A percentile compares a stretch with the other conserved stretches of the same genome.
Evolutionary conservation across 2,113 vertebrate genomes (phyloP).

Genomic region (Grus americana): DNA sequence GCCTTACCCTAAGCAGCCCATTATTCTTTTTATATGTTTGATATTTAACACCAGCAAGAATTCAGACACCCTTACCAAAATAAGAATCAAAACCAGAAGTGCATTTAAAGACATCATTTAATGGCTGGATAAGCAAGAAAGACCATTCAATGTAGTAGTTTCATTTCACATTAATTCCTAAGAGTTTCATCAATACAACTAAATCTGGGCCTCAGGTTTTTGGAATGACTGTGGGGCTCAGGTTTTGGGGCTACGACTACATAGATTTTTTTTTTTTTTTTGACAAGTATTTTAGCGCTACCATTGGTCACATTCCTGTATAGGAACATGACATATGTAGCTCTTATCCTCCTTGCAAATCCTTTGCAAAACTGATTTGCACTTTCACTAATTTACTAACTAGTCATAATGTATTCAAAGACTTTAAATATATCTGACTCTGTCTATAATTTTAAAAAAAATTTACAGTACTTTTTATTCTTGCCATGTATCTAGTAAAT

Average conservation of each 20-base stretch:
- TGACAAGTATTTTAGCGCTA: background rate
- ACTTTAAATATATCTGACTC: background rate
- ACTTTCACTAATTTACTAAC: background rate
- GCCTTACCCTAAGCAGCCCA: background rate
- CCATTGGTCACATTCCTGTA: background rate
- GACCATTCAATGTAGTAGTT: background rate
- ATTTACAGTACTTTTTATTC: background rate
- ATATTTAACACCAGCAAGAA: background rate
- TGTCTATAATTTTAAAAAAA: background rate
- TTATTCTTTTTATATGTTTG: background rate
- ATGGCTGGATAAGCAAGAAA: conserved; percentile 24
- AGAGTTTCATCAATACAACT: background rate
- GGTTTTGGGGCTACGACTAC: background rate
- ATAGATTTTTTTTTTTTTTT: conserved; percentile 41
- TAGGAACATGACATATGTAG: background rate
- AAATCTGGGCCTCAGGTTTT: background rate
- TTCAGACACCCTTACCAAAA: background rate
- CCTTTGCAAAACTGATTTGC: background rate
- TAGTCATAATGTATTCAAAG: background rate
- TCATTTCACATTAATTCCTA: background rate
- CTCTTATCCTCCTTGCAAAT: background rate
- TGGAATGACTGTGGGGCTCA: background rate
- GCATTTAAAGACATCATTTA: conserved; percentile 48
- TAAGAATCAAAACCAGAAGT: conserved; percentile 32
- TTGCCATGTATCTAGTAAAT: background rate